Conservation (phyloP, 2,797 vertebrate species). For the Semaprochilodus insignis region DNA sequence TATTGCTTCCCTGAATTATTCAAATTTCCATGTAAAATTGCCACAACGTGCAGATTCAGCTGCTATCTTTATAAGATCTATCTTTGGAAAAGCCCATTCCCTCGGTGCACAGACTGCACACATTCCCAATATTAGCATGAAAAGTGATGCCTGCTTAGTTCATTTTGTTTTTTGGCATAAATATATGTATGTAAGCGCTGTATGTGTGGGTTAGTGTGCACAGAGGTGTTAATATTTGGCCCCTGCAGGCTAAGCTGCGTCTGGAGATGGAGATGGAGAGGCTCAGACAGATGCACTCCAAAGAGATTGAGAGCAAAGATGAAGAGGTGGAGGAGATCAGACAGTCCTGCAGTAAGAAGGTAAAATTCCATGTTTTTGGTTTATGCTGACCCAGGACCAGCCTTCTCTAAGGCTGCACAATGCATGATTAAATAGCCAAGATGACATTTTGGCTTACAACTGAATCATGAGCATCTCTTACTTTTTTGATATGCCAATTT, state of each 20-base stretch:
- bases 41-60: constrained; percentile 28
- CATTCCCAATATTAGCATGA: constrained; percentile 41
- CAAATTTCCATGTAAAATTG: constrained; percentile 27
- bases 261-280: constrained; percentile 98
- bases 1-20: constrained; percentile 27
- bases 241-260: constrained; percentile 88
- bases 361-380: constrained; percentile 58
- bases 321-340: constrained; percentile 97
- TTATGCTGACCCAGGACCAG: neutral
- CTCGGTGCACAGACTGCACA: constrained; percentile 8
- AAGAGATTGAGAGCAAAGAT: constrained; percentile 94
- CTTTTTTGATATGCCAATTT: no score
- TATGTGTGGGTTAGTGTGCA: constrained; percentile 23
- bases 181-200: constrained; percentile 5
- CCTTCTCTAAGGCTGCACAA: neutral
- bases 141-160: constrained; percentile 4
- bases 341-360: constrained; percentile 97
- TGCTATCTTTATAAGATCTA: constrained; percentile 16
- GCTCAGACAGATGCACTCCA: constrained; percentile 92
- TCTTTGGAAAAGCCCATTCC: neutral
- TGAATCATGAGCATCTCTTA: no score
- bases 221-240: constrained; percentile 30
- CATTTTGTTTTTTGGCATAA: constrained; percentile 15
- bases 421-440: no score
- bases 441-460: no score